phyloP scores from a whole-genome alignment of 1,140 invertebrate species.

The Nixonia krombeini region DNA sequence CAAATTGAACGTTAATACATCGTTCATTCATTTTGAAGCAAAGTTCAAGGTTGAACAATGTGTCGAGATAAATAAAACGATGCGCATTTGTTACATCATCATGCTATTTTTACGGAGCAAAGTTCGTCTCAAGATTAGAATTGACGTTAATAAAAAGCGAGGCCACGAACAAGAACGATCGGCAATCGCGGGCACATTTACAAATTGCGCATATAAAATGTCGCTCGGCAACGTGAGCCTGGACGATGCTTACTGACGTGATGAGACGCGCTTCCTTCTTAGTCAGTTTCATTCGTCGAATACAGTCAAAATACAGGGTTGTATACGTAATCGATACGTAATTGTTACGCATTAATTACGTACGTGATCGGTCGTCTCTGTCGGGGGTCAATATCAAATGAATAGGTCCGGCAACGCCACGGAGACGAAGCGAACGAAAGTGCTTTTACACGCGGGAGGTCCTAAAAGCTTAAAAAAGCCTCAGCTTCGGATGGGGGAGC shows the following conservation, averaged over 20 bases:
- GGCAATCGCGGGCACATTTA: conserved; percentile 6
- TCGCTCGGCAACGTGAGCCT: not conserved
- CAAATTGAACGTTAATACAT: not conserved
- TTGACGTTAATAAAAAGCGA: conserved; percentile 9
- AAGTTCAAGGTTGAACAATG: conserved; percentile 39
- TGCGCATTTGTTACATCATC: conserved; percentile 28
- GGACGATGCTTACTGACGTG: not conserved
- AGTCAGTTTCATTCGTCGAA: conserved; percentile 4
- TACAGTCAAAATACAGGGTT: not conserved
- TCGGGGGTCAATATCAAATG: conserved; percentile 26
- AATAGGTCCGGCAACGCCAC: conserved; percentile 16
- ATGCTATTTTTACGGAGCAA: conserved; percentile 34
- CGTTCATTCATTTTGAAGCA: conserved; percentile 33
- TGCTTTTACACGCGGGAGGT: conserved; percentile 59
- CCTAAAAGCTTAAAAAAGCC: conserved; percentile 48
- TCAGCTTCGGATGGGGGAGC: not conserved
- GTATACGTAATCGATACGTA: conserved; percentile 3
- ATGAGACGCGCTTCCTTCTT: too few species aligned
- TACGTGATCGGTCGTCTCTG: conserved; percentile 15
- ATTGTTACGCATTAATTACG: too few species aligned
- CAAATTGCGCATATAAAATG: conserved; percentile 4
- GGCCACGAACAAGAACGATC: too few species aligned
- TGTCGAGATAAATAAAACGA: too few species aligned
- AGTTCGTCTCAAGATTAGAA: conserved; percentile 26
- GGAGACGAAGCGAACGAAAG: conserved; percentile 47